These are phyloP conservation scores for Lepidurus packardi DNA, from an alignment of 1,140 invertebrate species.

Conservation along the genomic window DNA sequence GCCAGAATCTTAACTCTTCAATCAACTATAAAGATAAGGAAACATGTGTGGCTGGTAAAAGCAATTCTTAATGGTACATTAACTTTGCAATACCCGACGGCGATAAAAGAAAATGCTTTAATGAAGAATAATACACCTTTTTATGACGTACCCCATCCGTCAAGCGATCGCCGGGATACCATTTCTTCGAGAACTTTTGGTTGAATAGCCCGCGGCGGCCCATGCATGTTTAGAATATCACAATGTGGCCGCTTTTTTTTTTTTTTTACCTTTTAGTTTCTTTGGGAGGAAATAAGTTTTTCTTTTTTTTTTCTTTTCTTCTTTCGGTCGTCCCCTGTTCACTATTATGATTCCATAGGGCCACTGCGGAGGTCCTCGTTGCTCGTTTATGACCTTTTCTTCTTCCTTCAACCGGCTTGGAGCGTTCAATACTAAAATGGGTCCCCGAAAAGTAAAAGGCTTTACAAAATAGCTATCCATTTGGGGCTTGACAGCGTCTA, in stretches of 20 bases:
- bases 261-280: not conserved
- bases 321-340: not conserved
- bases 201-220: slow-evolving; percentile 14
- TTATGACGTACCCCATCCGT: slow-evolving; percentile 18
- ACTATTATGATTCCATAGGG: slow-evolving; percentile 12
- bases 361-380: slow-evolving; percentile 7
- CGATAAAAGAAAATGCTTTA: slow-evolving; percentile 8
- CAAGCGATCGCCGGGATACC: slow-evolving; percentile 16
- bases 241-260: not conserved
- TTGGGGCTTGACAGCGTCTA: not conserved
- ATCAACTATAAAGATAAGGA: slow-evolving; percentile 16
- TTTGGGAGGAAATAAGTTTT: not conserved
- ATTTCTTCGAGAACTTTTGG: not conserved
- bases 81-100: slow-evolving; percentile 9
- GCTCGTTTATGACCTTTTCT: slow-evolving; percentile 19
- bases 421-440: slow-evolving; percentile 11
- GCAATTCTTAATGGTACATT: slow-evolving; percentile 22
- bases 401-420: not conserved
- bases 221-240: slow-evolving; percentile 10
- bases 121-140: slow-evolving; percentile 17
- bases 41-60: slow-evolving; percentile 13
- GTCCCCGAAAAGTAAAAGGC: not conserved
- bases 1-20: slow-evolving; percentile 14
- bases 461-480: not conserved
- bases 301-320: not conserved